Percentiles rank a stretch among this genome's conserved stretches.
phyloP scores from a whole-genome alignment of 2,113 vertebrate genomes.

The Strigops habroptila region DNA sequence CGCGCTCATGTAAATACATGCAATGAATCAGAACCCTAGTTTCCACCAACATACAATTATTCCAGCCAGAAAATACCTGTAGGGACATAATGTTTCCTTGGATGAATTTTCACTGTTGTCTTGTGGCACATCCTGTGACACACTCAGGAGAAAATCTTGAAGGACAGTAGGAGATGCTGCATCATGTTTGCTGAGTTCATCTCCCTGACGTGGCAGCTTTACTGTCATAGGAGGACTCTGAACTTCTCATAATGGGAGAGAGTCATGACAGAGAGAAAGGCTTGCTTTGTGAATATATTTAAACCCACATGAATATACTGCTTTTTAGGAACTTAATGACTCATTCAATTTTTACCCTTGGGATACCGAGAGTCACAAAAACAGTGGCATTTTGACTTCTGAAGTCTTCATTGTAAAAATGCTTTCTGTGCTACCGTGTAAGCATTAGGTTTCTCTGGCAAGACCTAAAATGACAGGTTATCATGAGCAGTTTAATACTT shows the following conservation, averaged over 20 bases:
- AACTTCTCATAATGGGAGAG: background rate
- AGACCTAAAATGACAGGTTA: conserved; percentile 5
- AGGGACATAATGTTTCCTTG: background rate
- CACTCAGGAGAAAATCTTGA: background rate
- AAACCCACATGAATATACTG: conserved; percentile 27
- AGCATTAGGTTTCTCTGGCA: conserved; percentile 41
- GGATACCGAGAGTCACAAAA: conserved; percentile 59
- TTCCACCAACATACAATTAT: background rate
- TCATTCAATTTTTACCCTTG: conserved; percentile 58
- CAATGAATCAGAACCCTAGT: background rate
- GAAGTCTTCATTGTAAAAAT: conserved; percentile 44
- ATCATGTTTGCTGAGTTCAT: background rate
- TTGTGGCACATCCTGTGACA: background rate
- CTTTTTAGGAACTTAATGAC: conserved; percentile 60
- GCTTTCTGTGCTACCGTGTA: conserved; percentile 34
- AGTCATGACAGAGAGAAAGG: background rate
- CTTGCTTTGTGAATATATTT: background rate
- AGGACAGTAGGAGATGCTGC: background rate
- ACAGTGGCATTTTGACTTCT: conserved; percentile 47
- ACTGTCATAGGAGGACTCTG: background rate
- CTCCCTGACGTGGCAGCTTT: background rate
- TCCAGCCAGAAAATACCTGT: background rate
- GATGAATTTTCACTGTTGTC: background rate
- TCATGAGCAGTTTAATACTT: background rate
- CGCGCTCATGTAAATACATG: background rate